These are phyloP conservation scores for Pachycephus smyrnensis DNA, from an alignment of 2,888 invertebrate genomes.

Conservation along the genomic window DNA sequence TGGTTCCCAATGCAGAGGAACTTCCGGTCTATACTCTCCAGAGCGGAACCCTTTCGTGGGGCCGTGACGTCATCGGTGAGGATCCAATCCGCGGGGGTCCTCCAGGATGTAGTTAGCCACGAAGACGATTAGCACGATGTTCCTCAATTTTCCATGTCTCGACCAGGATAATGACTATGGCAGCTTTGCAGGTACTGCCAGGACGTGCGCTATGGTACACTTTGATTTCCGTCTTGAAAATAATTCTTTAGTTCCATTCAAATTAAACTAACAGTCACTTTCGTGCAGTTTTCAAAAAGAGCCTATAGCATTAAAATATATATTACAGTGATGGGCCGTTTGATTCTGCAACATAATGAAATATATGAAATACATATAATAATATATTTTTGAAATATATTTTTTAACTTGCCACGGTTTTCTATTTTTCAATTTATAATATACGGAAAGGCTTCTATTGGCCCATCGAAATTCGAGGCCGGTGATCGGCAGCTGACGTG, in stretches of 20 bases:
- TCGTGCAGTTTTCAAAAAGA: not conserved
- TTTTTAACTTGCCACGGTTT: not conserved
- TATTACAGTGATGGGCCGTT: not conserved
- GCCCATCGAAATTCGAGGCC: not conserved
- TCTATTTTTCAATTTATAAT: not conserved
- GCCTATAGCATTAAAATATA: not conserved
- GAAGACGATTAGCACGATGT: conserved; percentile 47
- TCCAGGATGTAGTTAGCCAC: conserved; percentile 13
- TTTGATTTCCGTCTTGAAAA: conserved; percentile 18
- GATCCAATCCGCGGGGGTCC: conserved; percentile 25
- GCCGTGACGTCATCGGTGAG: conserved; percentile 8
- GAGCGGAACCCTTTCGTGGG: conserved; percentile 18
- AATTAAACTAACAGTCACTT: not conserved
- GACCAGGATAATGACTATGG: conserved; percentile 24
- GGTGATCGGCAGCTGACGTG: conserved; percentile 30
- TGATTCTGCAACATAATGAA: no score
- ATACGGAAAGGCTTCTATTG: not conserved
- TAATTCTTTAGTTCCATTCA: not conserved
- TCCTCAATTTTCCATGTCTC: conserved; percentile 44
- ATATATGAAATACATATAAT: no score
- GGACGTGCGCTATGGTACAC: not conserved
- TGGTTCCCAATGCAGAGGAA: not conserved
- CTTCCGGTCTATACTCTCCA: conserved; percentile 10
- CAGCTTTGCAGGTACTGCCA: conserved; percentile 24
- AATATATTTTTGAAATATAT: no score